Base-by-base conservation (phyloP, 2,113 vertebrate species). In the Hepsetus odoe region DNA sequence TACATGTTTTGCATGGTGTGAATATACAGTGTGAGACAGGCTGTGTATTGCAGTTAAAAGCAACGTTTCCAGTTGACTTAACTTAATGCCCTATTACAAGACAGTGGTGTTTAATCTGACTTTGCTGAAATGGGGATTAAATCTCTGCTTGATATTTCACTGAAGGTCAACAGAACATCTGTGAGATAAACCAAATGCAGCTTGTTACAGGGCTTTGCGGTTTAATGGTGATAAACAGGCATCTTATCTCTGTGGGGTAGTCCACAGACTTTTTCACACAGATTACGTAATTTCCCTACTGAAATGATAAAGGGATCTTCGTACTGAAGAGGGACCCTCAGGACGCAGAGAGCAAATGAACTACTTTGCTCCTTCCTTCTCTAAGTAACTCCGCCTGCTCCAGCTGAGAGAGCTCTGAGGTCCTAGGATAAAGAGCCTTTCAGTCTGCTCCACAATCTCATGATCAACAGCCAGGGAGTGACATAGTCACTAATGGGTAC, bases 151-250 rank as follows among this genome's bases (percentile, higher is more conserved):
- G 53, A 74, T 28, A 78, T 33, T 66, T 53, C 49, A 20, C 14
- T 77, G 53, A 77, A 33, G 40, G 55, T 46, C 7, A 79, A 32
- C 58, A 53, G 30, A 83, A 85, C 80, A 86, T 84, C 84, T 86
- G 85, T 46, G 69, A 56, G 80, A 80, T 74, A 70, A 85, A 77
- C 56, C 65, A 74, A 77, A 71, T 71, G 40, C 58, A 70, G 77
- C 77, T 72, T 3, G 18, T 80, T 72, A 79, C 3, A 12, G 59
- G 13, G 66, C 59, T 70, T 53, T 49, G 73, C 81, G 65, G 72
- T 72, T 84, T 82, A 72, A 46, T 2, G 18, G n/a, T 32, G 30
- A 58, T 33, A 46, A 62, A 46, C 16, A 0, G 22, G 28, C 56
- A 32, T 53, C 13, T 79, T 55, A 79, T 72, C 69, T 22, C 14